Conservation (phyloP, 2,797 vertebrate genomes). For the Molothrus aeneus region DNA sequence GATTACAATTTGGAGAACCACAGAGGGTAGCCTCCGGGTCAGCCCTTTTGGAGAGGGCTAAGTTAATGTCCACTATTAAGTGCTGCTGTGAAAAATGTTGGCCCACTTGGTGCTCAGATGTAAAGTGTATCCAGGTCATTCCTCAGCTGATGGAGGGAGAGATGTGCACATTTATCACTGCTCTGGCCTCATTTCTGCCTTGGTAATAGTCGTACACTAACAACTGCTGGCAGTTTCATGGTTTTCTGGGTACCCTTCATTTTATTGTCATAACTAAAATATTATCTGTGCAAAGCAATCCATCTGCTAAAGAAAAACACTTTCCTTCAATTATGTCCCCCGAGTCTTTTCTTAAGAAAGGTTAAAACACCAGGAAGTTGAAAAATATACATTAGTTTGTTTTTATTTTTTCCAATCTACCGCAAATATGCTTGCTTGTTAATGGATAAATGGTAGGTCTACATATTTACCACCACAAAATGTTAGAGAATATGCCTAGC, state of each 20-base stretch:
- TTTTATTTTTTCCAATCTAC: slow-evolving; percentile 70
- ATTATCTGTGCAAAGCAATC: slow-evolving; percentile 79
- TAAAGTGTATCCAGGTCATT: slow-evolving; percentile 91
- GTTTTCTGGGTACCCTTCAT: slow-evolving; percentile 83
- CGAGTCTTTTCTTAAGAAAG: slow-evolving; percentile 73
- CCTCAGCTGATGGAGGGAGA: slow-evolving; percentile 89
- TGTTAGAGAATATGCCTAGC: background rate
- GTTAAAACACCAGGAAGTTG: slow-evolving; percentile 73
- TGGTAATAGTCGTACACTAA: slow-evolving; percentile 89
- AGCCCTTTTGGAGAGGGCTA: slow-evolving; percentile 85
- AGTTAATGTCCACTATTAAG: slow-evolving; percentile 90
- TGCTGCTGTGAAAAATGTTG: slow-evolving; percentile 93
- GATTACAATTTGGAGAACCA: slow-evolving; percentile 89
- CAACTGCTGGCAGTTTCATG: slow-evolving; percentile 83
- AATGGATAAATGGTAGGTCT: background rate
- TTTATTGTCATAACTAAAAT: slow-evolving; percentile 84
- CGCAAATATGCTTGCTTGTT: slow-evolving; percentile 36
- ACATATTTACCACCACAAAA: slow-evolving; percentile 38
- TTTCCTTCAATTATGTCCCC: slow-evolving; percentile 77
- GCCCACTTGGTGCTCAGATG: slow-evolving; percentile 88
- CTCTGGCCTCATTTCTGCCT: slow-evolving; percentile 96
- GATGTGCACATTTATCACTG: slow-evolving; percentile 91
- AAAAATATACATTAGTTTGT: slow-evolving; percentile 70
- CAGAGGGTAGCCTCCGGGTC: slow-evolving; percentile 80
- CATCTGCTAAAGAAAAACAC: slow-evolving; percentile 80